Conservation (phyloP, 2,113 vertebrate species). For the Columbina picui region DNA sequence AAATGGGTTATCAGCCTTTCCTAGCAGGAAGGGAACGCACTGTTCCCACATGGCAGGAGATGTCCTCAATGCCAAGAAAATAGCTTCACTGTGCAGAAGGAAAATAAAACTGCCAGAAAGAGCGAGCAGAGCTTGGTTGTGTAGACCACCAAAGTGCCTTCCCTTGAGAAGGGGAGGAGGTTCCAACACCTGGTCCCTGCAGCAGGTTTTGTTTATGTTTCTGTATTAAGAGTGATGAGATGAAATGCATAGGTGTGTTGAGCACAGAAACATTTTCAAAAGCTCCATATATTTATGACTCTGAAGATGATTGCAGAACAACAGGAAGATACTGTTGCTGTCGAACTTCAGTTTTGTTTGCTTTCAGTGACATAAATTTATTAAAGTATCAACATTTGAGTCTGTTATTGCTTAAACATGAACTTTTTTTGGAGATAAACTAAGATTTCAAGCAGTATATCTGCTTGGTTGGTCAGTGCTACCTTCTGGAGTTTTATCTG, state of each 20-base stretch:
- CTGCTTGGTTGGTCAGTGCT: not conserved
- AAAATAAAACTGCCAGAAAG: not conserved
- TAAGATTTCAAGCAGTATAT: not conserved
- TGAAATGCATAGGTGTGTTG: not conserved
- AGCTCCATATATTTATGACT: not conserved
- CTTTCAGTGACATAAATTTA: not conserved
- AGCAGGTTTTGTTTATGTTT: not conserved
- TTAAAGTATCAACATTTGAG: not conserved
- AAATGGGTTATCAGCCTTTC: conserved; percentile 14
- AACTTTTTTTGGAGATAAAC: not conserved
- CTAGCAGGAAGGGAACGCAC: not conserved
- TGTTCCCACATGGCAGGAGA: conserved; percentile 13
- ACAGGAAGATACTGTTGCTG: not conserved
- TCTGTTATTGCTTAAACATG: not conserved
- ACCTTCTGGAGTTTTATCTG: not conserved
- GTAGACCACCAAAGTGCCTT: not conserved
- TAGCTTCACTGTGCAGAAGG: not conserved
- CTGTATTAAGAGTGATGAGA: not conserved
- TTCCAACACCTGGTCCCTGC: not conserved
- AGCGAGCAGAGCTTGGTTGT: not conserved
- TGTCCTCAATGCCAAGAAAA: conserved; percentile 4
- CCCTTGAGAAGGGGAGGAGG: not conserved
- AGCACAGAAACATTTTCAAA: not conserved
- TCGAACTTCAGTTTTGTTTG: not conserved
- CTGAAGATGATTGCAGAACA: not conserved